These are phyloP conservation scores for Boulengeromyrus knoepffleri DNA, from an alignment of 2,113 vertebrate genomes.

Conservation along the genomic window DNA sequence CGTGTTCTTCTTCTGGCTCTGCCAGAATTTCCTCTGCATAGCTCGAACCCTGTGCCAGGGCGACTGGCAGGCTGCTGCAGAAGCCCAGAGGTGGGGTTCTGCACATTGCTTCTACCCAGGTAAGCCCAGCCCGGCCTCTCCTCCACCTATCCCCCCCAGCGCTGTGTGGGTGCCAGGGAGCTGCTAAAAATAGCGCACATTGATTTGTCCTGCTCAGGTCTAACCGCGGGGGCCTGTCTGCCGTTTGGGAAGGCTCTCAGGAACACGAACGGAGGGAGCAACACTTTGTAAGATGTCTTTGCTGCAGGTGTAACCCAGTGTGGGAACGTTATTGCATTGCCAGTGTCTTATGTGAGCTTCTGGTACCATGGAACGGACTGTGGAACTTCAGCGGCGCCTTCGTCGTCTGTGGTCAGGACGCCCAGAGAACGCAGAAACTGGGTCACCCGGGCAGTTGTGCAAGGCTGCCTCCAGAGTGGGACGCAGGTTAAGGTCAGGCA, in stretches of 20 bases:
- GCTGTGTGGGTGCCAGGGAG: not conserved
- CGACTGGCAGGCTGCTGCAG: not conserved
- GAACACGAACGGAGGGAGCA: not conserved
- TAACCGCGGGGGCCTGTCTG: not conserved
- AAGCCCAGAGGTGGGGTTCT: not conserved
- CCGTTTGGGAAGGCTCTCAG: not conserved
- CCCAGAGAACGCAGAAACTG: not conserved
- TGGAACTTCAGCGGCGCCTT: not conserved
- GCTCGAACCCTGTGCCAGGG: not conserved
- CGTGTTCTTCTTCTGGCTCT: not conserved
- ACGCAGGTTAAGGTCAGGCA: not conserved
- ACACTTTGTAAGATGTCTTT: not conserved
- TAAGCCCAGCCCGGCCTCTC: not conserved
- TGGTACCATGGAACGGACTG: not conserved
- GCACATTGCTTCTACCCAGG: not conserved
- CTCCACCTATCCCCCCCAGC: not conserved
- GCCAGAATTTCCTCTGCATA: not conserved
- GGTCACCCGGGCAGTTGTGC: not conserved
- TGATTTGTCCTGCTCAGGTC: constrained; percentile 2
- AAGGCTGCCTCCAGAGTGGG: not conserved
- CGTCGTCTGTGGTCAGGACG: not conserved
- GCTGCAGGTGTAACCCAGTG: not conserved
- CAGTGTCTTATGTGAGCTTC: not conserved
- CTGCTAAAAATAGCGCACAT: not conserved
- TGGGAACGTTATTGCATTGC: not conserved